phyloP scores from a whole-genome alignment of 2,113 vertebrate genomes.

The Myodes glareolus region DNA sequence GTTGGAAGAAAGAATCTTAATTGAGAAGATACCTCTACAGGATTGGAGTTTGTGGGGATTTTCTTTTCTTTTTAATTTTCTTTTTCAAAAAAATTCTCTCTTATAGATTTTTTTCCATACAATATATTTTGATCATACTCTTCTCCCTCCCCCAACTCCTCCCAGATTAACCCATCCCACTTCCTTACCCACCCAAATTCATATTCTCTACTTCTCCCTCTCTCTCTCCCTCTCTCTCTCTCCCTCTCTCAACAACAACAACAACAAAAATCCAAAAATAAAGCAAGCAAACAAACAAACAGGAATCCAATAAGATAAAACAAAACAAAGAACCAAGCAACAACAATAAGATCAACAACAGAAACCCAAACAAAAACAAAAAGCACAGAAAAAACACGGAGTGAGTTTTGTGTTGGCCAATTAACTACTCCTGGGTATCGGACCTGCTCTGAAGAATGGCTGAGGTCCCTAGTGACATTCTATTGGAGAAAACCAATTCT shows the following conservation, averaged over 20 bases:
- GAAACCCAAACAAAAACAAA: not conserved
- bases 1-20: not conserved
- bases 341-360: not conserved
- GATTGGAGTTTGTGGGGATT: not conserved
- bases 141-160: not conserved
- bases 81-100: not conserved
- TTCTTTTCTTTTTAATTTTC: not conserved
- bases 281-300: not conserved
- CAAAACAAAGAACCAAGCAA: too few relatives aligned
- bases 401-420: not conserved
- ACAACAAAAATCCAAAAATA: too few relatives aligned
- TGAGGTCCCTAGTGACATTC: not conserved
- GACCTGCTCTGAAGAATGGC: too few relatives aligned
- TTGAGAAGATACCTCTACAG: not conserved
- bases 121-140: not conserved
- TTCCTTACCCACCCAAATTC: not conserved
- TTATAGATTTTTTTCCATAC: not conserved
- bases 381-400: not conserved
- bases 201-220: not conserved
- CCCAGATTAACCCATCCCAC: not conserved
- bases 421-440: not conserved
- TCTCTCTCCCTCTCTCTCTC: not conserved
- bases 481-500: not conserved
- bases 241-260: too few relatives aligned
- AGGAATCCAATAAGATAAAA: not conserved